phyloP scores from a whole-genome alignment of 30 jellyfish, hydroid and myxozoan species.

The Rhopilema esculentum region DNA sequence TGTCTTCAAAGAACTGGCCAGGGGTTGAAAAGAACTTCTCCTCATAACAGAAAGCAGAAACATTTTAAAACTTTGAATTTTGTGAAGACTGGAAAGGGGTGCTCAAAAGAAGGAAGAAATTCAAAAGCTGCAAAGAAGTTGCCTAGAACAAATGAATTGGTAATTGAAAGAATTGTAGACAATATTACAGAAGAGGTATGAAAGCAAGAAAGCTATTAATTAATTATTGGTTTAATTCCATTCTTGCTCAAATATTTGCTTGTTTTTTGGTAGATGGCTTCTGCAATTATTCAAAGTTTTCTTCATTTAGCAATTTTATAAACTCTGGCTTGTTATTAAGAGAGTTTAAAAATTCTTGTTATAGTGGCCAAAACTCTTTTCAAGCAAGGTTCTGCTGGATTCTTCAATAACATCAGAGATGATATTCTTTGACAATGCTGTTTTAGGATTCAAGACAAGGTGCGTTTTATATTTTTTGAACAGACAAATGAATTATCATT shows the following conservation, averaged over 20 bases:
- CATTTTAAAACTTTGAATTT: background rate
- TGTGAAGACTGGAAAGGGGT: background rate
- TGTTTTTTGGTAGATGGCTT: too few relatives aligned
- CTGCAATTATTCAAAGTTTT: too few relatives aligned
- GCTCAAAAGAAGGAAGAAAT: background rate
- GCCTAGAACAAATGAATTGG: slow-evolving; percentile 43
- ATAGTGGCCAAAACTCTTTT: slow-evolving; percentile 51
- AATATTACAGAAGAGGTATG: slow-evolving; percentile 37
- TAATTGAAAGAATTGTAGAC: slow-evolving; percentile 38
- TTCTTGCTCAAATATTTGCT: too few relatives aligned
- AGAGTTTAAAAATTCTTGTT: background rate
- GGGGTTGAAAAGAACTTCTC: background rate
- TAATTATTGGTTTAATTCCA: background rate
- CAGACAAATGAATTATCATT: too few relatives aligned
- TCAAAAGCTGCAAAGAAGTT: slow-evolving; percentile 2
- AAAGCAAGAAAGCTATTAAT: background rate
- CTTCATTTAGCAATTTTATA: too few relatives aligned
- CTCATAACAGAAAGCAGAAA: background rate
- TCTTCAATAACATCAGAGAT: background rate
- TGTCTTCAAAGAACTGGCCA: background rate
- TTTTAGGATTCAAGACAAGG: slow-evolving; percentile 48
- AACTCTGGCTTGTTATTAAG: too few relatives aligned
- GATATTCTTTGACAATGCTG: slow-evolving; percentile 40
- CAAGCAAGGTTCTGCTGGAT: slow-evolving; percentile 4
- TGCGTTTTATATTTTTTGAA: background rate